Evolutionary conservation across 2,797 vertebrate genomes (phyloP), one percentile per base, ranked within the genome.

Genomic region (Alauda arvensis): DNA sequence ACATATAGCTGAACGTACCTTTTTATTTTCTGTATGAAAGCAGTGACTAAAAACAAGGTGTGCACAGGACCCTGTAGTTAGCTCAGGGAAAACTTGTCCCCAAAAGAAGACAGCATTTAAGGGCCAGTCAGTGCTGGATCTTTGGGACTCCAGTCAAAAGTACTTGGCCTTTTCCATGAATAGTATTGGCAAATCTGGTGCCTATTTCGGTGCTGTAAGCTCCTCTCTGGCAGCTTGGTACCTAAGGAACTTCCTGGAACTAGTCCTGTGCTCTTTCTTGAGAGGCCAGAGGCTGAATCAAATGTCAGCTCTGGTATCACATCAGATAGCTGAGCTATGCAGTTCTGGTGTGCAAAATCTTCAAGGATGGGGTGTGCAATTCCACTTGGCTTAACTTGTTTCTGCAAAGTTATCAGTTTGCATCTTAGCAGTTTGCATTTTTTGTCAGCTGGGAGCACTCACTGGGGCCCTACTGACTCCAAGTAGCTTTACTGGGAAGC

Each of bases 401-500:
- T 85, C n/a, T 65, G 42, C 57, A 63, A 29, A 76, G 10, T n/a
- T n/a, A n/a, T n/a, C n/a, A n/a, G n/a, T n/a, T n/a, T n/a, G 33
- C 29, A 34, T 52, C 68, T 16, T 6, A 65, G 9, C 45, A 77
- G 5, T 10, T 34, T 2, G 1, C 2, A 0, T 2, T 20, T 84
- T 25, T 82, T 69, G 60, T 63, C 37, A 66, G n/a, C 28, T 28
- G 11, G 60, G 40, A n/a, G 49, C 33, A 45, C 37, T 29, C 40
- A 16, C 26, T 55, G 1, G 9, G 55, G 12, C 46, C 65, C 10
- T 87, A 15, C 28, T 74, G 61, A 26, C 49, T 26, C 46, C 8
- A 29, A 29, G 43, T 46, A 46, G 26, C 25, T 80, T 63, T 8
- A 2, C 14, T 37, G 43, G 46, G 46, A 70, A 39, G 46, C 56